These are phyloP conservation scores for Zaprionus tsacasi DNA, from an alignment of 1,140 invertebrate genomes.

Conservation along the genomic window DNA sequence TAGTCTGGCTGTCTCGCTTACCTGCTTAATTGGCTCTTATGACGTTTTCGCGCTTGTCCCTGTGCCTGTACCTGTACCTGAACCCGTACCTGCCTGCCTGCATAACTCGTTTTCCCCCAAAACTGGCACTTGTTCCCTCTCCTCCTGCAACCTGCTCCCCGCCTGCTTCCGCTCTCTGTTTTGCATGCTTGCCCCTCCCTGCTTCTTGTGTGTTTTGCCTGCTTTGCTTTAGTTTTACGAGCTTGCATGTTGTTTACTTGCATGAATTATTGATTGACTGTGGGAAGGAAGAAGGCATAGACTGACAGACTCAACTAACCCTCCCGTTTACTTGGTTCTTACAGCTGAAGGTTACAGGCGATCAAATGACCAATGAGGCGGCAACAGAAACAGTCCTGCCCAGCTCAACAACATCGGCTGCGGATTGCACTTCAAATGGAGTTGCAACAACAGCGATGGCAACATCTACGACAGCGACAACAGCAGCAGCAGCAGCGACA, in stretches of 20 bases:
- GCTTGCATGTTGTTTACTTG: slow-evolving; percentile 64
- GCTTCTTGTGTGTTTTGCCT: slow-evolving; percentile 26
- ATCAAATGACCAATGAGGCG: slow-evolving; percentile 63
- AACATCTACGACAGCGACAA: background rate
- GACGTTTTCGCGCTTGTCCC: slow-evolving; percentile 76
- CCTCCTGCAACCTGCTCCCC: slow-evolving; percentile 7
- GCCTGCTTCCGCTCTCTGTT: background rate
- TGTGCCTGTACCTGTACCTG: slow-evolving; percentile 30
- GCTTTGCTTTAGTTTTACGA: slow-evolving; percentile 56
- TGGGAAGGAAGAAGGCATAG: slow-evolving; percentile 25
- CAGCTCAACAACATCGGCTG: slow-evolving; percentile 3
- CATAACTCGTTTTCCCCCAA: slow-evolving; percentile 52
- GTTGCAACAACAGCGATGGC: background rate
- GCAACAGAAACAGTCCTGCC: slow-evolving; percentile 17
- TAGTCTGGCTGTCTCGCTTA: slow-evolving; percentile 51
- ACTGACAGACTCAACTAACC: slow-evolving; percentile 14
- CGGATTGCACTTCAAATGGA: slow-evolving; percentile 11
- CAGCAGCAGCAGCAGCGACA: slow-evolving; percentile 9
- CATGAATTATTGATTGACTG: slow-evolving; percentile 76
- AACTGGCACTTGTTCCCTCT: slow-evolving; percentile 40
- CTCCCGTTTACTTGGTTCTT: slow-evolving; percentile 45
- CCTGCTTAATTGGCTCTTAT: slow-evolving; percentile 83
- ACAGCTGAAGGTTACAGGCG: slow-evolving; percentile 57
- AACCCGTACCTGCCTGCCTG: background rate
- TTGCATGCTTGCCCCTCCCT: slow-evolving; percentile 33